Evolutionary conservation across 2,888 invertebrate genomes (phyloP), one percentile per base, ranked within the genome.

Genomic region (Rhabditoides inermis): DNA sequence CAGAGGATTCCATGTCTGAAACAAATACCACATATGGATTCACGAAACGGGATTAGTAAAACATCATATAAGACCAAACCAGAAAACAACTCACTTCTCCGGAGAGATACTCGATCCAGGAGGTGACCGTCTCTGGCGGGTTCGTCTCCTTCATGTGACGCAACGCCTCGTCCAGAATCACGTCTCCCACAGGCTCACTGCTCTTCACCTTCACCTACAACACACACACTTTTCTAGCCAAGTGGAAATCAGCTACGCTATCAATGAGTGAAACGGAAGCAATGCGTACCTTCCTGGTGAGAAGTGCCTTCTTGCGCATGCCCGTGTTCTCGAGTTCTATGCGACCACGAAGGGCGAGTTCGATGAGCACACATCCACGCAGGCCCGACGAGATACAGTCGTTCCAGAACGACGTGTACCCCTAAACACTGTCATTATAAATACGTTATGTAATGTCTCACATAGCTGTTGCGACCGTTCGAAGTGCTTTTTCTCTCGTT

Each of bases 321-420:
- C 95, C 95, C 72, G 90, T 88, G 77, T 87, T 87, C 80, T 98
- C 98, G 72, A 99, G 82, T 82, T 94, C 94, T 56, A 98, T 85
- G 56, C 95, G 86, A 42, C 92, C 92, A 72, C 94, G 83, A 60
- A 99, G 81, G 10, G 90, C 90, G 72, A 99, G 82, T 81, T 99
- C 98, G 67, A 98, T 90, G 69, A 99, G 83, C 77, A 99, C 98
- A 79, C 95, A 98, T 60, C 98, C 98, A 74, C 98, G 84, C 61
- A 99, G 82, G 40, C 98, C 98, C 75, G 92, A 92, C 68, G 95
- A 95, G 84, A 99, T 95, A 82, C 95, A 98, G 81, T 99, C 98
- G 81, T 99, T 99, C 98, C 98, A 53, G 82, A 99, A 99, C 52
- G 95, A 98, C 77, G 94, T 94, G 82, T 94, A 94, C 62, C 94